phyloP scores from a whole-genome alignment of 2,797 vertebrate genomes.

The Astyanax mexicanus region DNA sequence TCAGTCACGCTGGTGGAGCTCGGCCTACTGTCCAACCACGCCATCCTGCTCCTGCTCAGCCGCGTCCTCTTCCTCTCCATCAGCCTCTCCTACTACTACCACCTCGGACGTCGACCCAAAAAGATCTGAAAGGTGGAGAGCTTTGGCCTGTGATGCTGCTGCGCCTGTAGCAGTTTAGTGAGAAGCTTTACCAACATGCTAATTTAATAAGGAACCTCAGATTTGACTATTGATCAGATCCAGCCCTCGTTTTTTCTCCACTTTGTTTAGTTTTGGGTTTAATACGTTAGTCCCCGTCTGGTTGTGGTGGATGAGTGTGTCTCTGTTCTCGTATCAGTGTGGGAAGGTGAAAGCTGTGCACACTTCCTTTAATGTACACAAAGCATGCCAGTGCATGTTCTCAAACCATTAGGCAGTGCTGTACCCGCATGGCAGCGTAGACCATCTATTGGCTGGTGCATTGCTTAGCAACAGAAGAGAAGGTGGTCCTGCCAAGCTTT shows the following conservation, averaged over 20 bases:
- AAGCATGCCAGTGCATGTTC: neutral
- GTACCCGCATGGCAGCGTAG: neutral
- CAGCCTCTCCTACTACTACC: constrained; percentile 93
- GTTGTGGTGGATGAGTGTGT: neutral
- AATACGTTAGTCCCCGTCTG: neutral
- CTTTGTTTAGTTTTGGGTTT: neutral
- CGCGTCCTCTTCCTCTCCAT: constrained; percentile 86
- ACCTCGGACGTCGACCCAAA: constrained; percentile 91
- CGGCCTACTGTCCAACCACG: constrained; percentile 80
- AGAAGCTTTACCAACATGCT: constrained; percentile 23
- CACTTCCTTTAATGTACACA: neutral
- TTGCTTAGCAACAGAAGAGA: neutral
- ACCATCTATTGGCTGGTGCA: neutral
- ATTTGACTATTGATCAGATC: neutral
- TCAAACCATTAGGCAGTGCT: neutral
- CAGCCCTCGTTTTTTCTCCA: too few species aligned
- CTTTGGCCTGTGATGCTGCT: neutral
- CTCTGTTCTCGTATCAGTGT: neutral
- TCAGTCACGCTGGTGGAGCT: constrained; percentile 86
- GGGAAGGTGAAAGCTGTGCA: neutral
- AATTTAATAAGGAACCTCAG: neutral
- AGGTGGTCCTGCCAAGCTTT: neutral
- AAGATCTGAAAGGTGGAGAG: constrained; percentile 82
- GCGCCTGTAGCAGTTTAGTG: neutral
- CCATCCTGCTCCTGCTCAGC: constrained; percentile 87